A percentile compares a stretch with the other conserved stretches of the same genome.
phyloP scores from a whole-genome alignment of 2,113 vertebrate genomes.

The Pithys albifrons region DNA sequence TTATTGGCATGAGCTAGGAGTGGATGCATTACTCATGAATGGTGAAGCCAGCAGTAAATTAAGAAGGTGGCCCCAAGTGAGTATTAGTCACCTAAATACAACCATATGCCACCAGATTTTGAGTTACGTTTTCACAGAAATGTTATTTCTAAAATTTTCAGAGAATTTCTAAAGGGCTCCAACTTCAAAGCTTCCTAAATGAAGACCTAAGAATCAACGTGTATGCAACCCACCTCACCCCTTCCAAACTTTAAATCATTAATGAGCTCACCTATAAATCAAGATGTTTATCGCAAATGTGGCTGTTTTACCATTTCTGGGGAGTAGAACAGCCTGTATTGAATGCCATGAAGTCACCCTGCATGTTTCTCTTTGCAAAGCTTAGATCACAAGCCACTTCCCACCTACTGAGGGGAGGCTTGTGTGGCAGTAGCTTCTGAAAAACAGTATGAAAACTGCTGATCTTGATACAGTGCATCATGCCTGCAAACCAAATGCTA shows the following conservation, averaged over 20 bases:
- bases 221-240: background rate
- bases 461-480: background rate
- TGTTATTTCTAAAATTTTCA: slow-evolving; percentile 37
- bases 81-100: slow-evolving; percentile 66
- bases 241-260: background rate
- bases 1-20: slow-evolving; percentile 59
- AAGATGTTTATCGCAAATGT: background rate
- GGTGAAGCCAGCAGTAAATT: slow-evolving; percentile 65
- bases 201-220: background rate
- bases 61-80: slow-evolving; percentile 58
- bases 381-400: slow-evolving; percentile 28
- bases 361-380: slow-evolving; percentile 18
- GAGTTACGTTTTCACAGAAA: slow-evolving; percentile 40
- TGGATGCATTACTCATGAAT: slow-evolving; percentile 63
- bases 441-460: slow-evolving; percentile 14
- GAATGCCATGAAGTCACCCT: slow-evolving; percentile 20
- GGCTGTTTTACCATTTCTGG: background rate
- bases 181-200: background rate
- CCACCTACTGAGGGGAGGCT: slow-evolving; percentile 12
- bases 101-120: slow-evolving; percentile 62
- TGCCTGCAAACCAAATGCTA: background rate
- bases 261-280: slow-evolving; percentile 7
- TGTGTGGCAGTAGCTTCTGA: background rate
- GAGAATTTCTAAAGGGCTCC: slow-evolving; percentile 12
- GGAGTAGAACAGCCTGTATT: background rate